Conservation (phyloP, 2,888 invertebrate species). For the Ectobius pallidus region DNA sequence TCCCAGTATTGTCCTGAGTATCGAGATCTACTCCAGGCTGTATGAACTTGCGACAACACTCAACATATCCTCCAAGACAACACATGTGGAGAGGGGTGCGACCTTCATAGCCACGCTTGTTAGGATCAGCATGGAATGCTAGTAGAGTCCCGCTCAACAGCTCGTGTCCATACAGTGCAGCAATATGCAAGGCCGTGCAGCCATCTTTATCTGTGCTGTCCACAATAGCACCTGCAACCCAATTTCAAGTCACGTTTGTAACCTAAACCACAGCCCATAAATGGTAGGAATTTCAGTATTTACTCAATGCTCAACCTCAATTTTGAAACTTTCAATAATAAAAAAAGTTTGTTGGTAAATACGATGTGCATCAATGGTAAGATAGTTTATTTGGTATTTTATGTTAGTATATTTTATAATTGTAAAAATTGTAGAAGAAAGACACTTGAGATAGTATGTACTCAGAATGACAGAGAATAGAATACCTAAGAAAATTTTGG, state of each 20-base stretch:
- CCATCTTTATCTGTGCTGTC: conserved; percentile 64
- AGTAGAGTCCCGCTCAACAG: conserved; percentile 60
- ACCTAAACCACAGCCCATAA: neutral
- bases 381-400: no score
- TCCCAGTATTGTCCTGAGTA: conserved; percentile 62
- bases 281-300: no score
- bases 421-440: no score
- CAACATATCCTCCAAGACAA: conserved; percentile 66
- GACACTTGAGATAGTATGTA: no score
- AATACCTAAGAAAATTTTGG: no score
- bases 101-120: conserved; percentile 54
- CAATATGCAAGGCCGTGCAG: conserved; percentile 67
- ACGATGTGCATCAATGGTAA: no score
- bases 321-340: no score
- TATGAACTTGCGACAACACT: conserved; percentile 64
- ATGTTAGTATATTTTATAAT: no score
- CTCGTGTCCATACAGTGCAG: conserved; percentile 66
- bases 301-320: no score
- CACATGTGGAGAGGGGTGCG: conserved; percentile 67
- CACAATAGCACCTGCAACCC: conserved; percentile 56
- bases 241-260: neutral
- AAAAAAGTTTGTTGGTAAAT: no score
- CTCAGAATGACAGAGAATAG: no score
- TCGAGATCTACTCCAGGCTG: conserved; percentile 61
- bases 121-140: conserved; percentile 58